Conservation (phyloP, 2,888 invertebrate genomes). For the Asteroscopus sphinx region DNA sequence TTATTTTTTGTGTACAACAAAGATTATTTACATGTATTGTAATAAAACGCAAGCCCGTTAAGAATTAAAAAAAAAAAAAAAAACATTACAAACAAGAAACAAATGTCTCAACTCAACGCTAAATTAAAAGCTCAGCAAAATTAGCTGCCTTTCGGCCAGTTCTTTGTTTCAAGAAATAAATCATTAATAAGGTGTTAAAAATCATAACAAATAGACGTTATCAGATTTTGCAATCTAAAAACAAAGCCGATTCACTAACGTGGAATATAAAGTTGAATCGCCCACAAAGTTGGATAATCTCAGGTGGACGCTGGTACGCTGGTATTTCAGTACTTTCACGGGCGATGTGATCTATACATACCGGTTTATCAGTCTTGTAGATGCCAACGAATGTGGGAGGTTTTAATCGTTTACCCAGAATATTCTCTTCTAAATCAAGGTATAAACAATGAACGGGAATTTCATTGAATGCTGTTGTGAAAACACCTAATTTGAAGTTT, state of each 20-base stretch:
- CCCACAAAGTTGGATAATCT: slow-evolving; percentile 68
- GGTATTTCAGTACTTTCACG: slow-evolving; percentile 67
- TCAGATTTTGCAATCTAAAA: slow-evolving; percentile 43
- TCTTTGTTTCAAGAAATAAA: no score
- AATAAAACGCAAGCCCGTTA: no score
- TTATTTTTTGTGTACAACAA: no score
- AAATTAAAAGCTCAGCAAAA: no score
- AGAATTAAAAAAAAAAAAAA: no score
- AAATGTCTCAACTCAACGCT: no score
- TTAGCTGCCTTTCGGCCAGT: no score
- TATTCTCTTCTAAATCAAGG: slow-evolving; percentile 40
- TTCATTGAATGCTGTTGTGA: no score
- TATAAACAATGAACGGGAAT: slow-evolving; percentile 13
- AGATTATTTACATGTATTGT: no score
- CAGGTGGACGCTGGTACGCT: slow-evolving; percentile 66
- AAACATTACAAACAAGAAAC: no score
- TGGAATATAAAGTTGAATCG: slow-evolving; percentile 68
- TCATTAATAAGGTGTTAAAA: no score
- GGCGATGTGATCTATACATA: slow-evolving; percentile 38
- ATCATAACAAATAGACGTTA: slow-evolving; percentile 16
- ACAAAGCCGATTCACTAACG: slow-evolving; percentile 61
- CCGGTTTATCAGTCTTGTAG: slow-evolving; percentile 8
- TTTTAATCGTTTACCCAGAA: slow-evolving; percentile 47
- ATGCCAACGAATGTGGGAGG: slow-evolving; percentile 35
- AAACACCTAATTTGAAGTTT: no score